Evolutionary conservation across 2,888 invertebrate species (phyloP), one percentile per base, ranked within the genome.

Genomic region (Sicus ferrugineus): DNA sequence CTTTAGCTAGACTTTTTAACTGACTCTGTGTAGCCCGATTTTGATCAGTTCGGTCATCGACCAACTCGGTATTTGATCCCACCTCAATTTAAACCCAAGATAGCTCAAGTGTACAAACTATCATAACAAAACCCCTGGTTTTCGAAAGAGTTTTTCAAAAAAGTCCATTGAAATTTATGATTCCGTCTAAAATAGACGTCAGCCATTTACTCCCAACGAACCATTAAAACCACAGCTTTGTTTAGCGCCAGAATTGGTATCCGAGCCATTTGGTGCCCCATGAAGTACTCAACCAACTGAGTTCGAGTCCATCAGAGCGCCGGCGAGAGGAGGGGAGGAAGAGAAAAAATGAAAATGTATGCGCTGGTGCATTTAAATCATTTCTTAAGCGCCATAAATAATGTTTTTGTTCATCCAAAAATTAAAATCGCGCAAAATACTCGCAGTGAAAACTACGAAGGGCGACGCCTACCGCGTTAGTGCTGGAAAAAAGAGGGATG

Each of bases 371-470:
- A 52, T 34, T 65, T 65, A 52, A 54, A 65, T 65, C 65, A 65
- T 54, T 65, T 56, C 65, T 54, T 56, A 54, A 65, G 52, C 65
- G 65, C 54, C 28, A 65, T 65, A 65, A 65, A 65, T 65, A 54
- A 38, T 11, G 23, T 38, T 38, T 65, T 65, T 54, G 54, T 28
- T 54, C 21, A 23, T 54, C 14, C 11, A 19, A 28, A 52, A 54
- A 54, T 54, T 54, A 14, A 26, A 26, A 54, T 26, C 26, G 28
- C 14, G 26, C n/a, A 28, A 54, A 23, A 52, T 23, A 52, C 11
- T n/a, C 21, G 2, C 7, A 52, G 2, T 21, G 26, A 52, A 52
- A 52, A n/a, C 7, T 38, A 38, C 38, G 38, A 14, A 14, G 9
- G 14, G 38, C 14, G 21, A 21, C 52, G 48, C 23, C 21, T 11